Percentiles rank a stretch among this genome's conserved stretches.
Conservation (phyloP, 2,113 vertebrate species). For the Etheostoma spectabile region DNA sequence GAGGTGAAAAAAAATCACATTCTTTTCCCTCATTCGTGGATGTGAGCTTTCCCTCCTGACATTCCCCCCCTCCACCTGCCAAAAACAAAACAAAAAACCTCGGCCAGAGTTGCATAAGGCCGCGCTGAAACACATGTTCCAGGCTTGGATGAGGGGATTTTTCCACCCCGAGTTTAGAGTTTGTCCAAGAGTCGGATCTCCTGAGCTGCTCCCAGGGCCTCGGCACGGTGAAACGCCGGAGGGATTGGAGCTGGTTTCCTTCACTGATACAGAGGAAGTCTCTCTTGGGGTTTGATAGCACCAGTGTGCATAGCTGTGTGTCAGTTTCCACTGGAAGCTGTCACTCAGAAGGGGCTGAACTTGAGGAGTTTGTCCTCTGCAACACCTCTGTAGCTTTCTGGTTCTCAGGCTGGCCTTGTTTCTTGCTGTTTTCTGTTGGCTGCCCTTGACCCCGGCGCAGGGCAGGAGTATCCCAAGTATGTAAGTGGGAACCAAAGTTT, state of each 20-base stretch:
- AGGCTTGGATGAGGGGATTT: constrained; percentile 56
- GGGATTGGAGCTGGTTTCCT: constrained; percentile 34
- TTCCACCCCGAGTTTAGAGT: constrained; percentile 53
- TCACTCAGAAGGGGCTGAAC: constrained; percentile 54
- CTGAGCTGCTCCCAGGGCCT: constrained; percentile 17
- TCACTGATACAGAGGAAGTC: constrained; percentile 47
- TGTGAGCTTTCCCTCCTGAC: constrained; percentile 21
- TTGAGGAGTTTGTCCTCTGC: constrained; percentile 47
- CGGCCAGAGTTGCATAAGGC: constrained; percentile 35
- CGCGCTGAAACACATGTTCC: constrained; percentile 59
- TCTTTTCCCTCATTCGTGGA: constrained; percentile 18
- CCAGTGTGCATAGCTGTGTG: not conserved
- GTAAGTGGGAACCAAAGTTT: constrained; percentile 41
- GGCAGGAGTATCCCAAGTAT: constrained; percentile 47
- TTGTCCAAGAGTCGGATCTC: constrained; percentile 53
- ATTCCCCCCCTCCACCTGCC: constrained; percentile 51
- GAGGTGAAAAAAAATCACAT: not conserved
- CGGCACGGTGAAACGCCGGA: not conserved
- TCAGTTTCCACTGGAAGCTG: constrained; percentile 56
- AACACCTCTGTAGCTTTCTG: constrained; percentile 3
- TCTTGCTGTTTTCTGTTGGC: constrained; percentile 33
- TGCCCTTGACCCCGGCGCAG: not conserved
- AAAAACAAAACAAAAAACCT: constrained; percentile 21
- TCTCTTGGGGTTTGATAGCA: constrained; percentile 18
- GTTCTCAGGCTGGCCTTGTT: constrained; percentile 23